Percentiles rank a stretch among this genome's conserved stretches.
These are phyloP conservation scores for Carassius gibelio DNA, from an alignment of 2,113 vertebrate species.

Conservation along the genomic window DNA sequence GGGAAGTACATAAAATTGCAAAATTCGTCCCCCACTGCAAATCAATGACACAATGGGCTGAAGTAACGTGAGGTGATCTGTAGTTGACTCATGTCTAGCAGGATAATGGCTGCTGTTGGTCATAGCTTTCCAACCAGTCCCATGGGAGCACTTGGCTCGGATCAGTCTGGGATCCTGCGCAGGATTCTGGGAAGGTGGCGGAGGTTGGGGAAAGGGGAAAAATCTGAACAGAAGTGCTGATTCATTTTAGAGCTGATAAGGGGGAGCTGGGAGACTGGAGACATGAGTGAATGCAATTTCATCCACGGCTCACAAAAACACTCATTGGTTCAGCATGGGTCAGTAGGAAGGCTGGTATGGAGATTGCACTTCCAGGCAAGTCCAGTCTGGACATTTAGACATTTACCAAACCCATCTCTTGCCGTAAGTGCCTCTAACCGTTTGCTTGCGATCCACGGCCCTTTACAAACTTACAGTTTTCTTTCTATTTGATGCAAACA, in stretches of 20 bases:
- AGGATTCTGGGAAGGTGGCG: constrained; percentile 53
- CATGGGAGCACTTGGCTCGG: constrained; percentile 45
- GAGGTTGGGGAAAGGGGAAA: constrained; percentile 34
- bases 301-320: constrained; percentile 35
- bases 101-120: constrained; percentile 33
- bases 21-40: neutral
- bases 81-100: constrained; percentile 49
- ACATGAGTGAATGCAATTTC: constrained; percentile 47
- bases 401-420: constrained; percentile 33
- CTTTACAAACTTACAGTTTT: constrained; percentile 37
- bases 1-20: neutral
- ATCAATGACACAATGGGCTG: constrained; percentile 27
- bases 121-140: constrained; percentile 45
- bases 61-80: constrained; percentile 43
- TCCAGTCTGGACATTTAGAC: constrained; percentile 39
- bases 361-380: constrained; percentile 40
- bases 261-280: constrained; percentile 31
- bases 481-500: constrained; percentile 47
- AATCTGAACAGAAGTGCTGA: constrained; percentile 47
- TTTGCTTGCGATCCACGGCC: constrained; percentile 3
- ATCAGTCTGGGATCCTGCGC: constrained; percentile 41
- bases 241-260: constrained; percentile 49
- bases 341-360: constrained; percentile 41
- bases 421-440: constrained; percentile 18
- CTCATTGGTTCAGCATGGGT: constrained; percentile 36